Conservation (phyloP, 2,888 invertebrate genomes). For the Chouioia cunea region DNA sequence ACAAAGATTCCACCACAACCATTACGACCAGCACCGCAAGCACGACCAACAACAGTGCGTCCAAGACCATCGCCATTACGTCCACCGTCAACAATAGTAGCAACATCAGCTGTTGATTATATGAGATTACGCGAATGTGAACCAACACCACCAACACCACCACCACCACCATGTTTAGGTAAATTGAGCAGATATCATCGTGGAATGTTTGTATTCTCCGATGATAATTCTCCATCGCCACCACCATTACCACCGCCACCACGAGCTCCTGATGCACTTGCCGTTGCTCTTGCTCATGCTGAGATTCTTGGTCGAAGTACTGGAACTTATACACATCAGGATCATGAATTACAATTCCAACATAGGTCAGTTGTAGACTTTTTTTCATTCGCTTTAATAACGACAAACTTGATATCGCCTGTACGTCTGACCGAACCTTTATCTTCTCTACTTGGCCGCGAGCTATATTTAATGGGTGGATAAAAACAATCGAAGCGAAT, state of each 20-base stretch:
- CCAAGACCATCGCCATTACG: slow-evolving; percentile 64
- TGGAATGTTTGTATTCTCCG: slow-evolving; percentile 4
- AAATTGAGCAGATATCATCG: neutral
- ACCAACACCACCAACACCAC: slow-evolving; percentile 62
- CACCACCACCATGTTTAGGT: slow-evolving; percentile 53
- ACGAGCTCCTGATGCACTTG: neutral
- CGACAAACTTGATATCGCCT: too few relatives aligned
- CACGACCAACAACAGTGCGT: slow-evolving; percentile 59
- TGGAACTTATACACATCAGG: slow-evolving; percentile 1
- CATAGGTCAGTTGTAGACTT: slow-evolving; percentile 12
- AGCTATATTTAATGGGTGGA: too few relatives aligned
- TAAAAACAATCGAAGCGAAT: too few relatives aligned
- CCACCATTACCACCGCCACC: slow-evolving; percentile 30
- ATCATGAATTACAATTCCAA: neutral
- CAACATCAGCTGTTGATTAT: too few relatives aligned
- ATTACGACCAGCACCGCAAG: slow-evolving; percentile 73
- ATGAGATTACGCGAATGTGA: slow-evolving; percentile 59
- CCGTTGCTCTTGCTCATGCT: slow-evolving; percentile 11
- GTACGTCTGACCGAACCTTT: too few relatives aligned
- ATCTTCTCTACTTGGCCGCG: too few relatives aligned
- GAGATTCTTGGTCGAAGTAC: slow-evolving; percentile 2
- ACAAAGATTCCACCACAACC: slow-evolving; percentile 76
- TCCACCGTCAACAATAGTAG: slow-evolving; percentile 55
- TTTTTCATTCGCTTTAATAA: neutral
- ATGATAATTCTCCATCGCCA: slow-evolving; percentile 41